Evolutionary conservation across 2,113 vertebrate species (phyloP).

Genomic region (Oreochromis aureus): DNA sequence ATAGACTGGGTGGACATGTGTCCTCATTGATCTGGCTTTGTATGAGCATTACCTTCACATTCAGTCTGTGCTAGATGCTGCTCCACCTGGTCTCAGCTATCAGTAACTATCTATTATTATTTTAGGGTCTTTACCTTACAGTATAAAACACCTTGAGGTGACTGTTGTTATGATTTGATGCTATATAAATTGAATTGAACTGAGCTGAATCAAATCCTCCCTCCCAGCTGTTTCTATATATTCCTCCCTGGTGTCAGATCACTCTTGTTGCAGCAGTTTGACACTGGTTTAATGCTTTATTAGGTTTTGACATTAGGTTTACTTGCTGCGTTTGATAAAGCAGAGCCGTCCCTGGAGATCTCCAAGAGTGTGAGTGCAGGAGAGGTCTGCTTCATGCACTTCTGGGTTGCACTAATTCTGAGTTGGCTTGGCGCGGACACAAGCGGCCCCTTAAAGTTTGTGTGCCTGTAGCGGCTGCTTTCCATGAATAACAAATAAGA

Average conservation of each 20-base stretch:
- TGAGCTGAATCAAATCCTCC: not conserved
- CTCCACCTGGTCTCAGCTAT: not conserved
- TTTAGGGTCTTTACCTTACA: not conserved
- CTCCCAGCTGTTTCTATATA: not conserved
- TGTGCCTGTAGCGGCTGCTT: not conserved
- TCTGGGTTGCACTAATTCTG: not conserved
- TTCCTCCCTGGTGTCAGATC: not conserved
- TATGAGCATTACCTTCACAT: not conserved
- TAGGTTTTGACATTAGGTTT: not conserved
- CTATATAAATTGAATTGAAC: not conserved
- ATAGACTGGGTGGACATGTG: not conserved
- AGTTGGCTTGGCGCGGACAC: not conserved
- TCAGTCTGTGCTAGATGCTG: not conserved
- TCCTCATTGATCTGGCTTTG: not conserved
- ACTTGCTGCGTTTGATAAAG: not conserved
- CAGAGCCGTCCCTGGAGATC: not conserved
- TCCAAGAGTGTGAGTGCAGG: not conserved
- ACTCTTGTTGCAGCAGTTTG: not conserved
- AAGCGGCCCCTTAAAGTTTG: not conserved
- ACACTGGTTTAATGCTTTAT: not conserved
- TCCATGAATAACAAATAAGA: not conserved
- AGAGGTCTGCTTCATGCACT: not conserved
- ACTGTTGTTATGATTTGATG: not conserved
- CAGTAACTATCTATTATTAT: not conserved
- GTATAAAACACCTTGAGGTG: not conserved